Evolutionary conservation across 2,113 vertebrate species (phyloP), one percentile per base, ranked within the genome.

Genomic region (Pyrgilauda ruficollis): DNA sequence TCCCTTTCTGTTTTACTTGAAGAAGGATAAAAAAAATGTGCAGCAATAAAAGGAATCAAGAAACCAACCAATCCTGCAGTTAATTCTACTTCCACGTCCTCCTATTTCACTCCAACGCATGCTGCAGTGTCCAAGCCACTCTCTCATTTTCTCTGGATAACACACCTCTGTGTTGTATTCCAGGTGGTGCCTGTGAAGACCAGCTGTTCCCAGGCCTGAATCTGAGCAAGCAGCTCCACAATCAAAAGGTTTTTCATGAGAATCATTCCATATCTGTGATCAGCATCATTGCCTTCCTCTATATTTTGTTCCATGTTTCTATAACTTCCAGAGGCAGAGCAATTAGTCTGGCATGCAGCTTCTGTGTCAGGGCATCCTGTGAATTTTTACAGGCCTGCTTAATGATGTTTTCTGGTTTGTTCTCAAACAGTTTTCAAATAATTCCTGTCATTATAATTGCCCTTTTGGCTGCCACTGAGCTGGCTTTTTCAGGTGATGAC

Each of bases 1-100:
- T 80, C 84, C 63, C 17, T 89, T 92, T 92, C 80, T 90, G 31
- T 87, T 93, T 92, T 68, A 49, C 53, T 91, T 70, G 41, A 68
- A 37, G 41, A 62, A 79, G n/a, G 33, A 50, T 41, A n/a, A 87
- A 68, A 64, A 37, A 77, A 87, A 55, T 6, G 28, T 63, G 44
- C 37, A 61, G 61, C n/a, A 52, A 62, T 92, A 82, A 96, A 92
- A 66, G 13, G 44, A 87, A 89, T 74, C 39, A 67, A 52, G 58
- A 61, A 93, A 64, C 7, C 47, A 77, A 59, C 41, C 64, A 82
- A 83, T 85, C 67, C 59, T 76, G 21, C 39, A n/a, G 55, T 77
- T 89, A 77, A 63, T 87, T 93, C 63, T 52, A 7, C 37, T 79
- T 39, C 4, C 2, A 85, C 9, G 2, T 44, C 41, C 83, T 83